Conservation (phyloP, 2,113 vertebrate genomes). For the Gnathonemus longibarbis region DNA sequence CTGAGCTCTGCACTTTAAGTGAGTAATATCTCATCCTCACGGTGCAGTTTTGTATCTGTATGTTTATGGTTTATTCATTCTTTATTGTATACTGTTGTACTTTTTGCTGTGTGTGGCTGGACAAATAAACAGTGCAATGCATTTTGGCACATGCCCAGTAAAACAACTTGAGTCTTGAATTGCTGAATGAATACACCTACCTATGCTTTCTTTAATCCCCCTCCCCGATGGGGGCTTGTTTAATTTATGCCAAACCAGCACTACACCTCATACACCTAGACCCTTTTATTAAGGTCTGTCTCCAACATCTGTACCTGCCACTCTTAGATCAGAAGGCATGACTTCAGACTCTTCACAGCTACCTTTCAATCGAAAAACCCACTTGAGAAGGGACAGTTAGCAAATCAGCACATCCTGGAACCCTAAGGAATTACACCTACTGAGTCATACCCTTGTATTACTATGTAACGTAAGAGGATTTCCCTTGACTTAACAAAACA, state of each 20-base stretch:
- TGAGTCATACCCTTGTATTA: background rate
- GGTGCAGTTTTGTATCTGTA: background rate
- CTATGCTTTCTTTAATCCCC: background rate
- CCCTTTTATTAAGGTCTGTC: background rate
- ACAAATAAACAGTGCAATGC: background rate
- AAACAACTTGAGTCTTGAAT: background rate
- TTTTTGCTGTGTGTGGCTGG: background rate
- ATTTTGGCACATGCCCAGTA: background rate
- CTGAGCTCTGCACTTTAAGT: background rate
- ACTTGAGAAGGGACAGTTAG: background rate
- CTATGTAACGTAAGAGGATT: background rate
- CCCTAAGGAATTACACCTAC: background rate
- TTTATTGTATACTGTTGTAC: background rate
- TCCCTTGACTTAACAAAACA: background rate
- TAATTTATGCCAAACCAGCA: background rate
- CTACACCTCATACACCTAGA: background rate
- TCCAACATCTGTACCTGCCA: background rate
- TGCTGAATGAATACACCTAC: background rate
- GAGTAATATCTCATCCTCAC: background rate
- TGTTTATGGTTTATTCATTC: background rate
- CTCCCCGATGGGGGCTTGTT: background rate
- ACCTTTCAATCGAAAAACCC: background rate
- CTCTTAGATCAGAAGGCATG: background rate
- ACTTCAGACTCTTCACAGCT: background rate
- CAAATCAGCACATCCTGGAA: background rate